A percentile compares a stretch with the other conserved stretches of the same genome.
Evolutionary conservation across 2,797 vertebrate species (phyloP).

Genomic region (Choloepus didactylus): DNA sequence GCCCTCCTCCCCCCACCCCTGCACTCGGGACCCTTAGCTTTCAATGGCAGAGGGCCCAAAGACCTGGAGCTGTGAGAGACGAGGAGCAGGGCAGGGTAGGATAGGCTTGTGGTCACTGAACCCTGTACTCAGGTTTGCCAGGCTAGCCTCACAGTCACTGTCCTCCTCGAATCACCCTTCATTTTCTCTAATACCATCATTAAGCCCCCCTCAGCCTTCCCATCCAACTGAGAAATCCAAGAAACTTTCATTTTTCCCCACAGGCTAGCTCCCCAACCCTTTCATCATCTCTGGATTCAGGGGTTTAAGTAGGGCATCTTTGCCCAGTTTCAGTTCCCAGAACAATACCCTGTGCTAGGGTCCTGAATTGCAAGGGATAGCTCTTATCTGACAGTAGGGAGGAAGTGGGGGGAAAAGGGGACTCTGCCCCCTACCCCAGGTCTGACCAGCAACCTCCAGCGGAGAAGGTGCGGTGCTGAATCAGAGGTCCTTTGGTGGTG

Average conservation of each 20-base stretch:
- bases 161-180: conserved; percentile 50
- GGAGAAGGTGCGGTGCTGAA: not conserved
- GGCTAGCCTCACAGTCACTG: not conserved
- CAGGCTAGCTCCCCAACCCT: conserved; percentile 63
- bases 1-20: not conserved
- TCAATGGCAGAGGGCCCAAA: not conserved
- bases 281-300: conserved; percentile 70
- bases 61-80: not conserved
- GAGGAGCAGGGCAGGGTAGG: not conserved
- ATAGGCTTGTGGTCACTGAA: conserved; percentile 29
- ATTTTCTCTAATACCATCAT: conserved; percentile 72
- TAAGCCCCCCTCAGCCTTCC: conserved; percentile 53
- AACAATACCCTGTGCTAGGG: not conserved
- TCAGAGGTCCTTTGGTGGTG: not conserved
- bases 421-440: not conserved
- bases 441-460: not conserved
- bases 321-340: conserved; percentile 39
- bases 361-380: not conserved
- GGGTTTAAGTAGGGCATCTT: not conserved
- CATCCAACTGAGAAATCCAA: conserved; percentile 59
- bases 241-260: conserved; percentile 60
- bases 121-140: not conserved
- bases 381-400: not conserved
- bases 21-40: conserved; percentile 28
- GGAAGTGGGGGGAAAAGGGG: not conserved